Conservation (phyloP, 1,140 invertebrate genomes). For the Lepidostoma basale region DNA sequence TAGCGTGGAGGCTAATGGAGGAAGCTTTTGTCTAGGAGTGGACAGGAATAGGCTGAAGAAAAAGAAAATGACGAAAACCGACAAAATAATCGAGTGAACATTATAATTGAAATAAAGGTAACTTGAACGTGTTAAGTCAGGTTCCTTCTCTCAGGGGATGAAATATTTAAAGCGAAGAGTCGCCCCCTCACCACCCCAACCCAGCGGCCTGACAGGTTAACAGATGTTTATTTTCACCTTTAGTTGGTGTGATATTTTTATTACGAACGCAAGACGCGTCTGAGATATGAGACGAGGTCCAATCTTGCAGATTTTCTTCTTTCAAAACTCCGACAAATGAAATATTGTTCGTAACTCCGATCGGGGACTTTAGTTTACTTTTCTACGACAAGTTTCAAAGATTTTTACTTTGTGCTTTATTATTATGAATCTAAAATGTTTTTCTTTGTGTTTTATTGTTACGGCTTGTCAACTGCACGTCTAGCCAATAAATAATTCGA, state of each 20-base stretch:
- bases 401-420: neutral
- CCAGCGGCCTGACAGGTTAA: neutral
- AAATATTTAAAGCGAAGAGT: slow-evolving; percentile 10
- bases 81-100: too few relatives aligned
- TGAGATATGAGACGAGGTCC: too few relatives aligned
- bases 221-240: slow-evolving; percentile 7
- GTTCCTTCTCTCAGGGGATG: neutral
- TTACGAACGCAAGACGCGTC: neutral
- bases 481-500: too few relatives aligned
- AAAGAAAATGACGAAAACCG: too few relatives aligned
- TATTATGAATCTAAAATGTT: neutral
- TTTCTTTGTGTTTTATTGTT: too few relatives aligned
- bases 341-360: neutral
- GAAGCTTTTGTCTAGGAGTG: too few relatives aligned
- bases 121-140: too few relatives aligned
- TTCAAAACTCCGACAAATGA: neutral
- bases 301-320: neutral
- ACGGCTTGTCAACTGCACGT: too few relatives aligned
- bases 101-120: too few relatives aligned
- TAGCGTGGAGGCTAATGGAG: too few relatives aligned
- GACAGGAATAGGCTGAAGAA: too few relatives aligned
- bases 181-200: too few relatives aligned
- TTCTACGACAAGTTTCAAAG: neutral
- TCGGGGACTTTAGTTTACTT: neutral
- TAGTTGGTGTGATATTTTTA: neutral